Base-by-base conservation (phyloP, 2,888 invertebrate genomes). In the Antheraea assamensis region DNA sequence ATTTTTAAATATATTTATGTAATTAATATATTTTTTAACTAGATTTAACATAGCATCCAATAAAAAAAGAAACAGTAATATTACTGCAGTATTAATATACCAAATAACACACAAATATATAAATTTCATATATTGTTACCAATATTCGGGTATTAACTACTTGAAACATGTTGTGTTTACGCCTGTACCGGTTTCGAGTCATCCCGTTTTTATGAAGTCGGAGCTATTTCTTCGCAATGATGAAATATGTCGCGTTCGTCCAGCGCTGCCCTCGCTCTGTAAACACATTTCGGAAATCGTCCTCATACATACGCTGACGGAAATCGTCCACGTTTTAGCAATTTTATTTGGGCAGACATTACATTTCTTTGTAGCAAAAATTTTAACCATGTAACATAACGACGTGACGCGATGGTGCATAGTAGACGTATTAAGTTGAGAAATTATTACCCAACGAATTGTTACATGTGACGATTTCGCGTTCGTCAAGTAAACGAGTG, bases 281-380 rank as follows among this genome's bases (percentile, higher is more conserved):
- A 92, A 92, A 92, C 93, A 92, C 91, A 92, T 93, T 92, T 92
- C 91, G 90, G 87, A 87, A 91, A 91, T 92, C 87, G 90, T 88
- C 87, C 88, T 83, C 85, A 81, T 87, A 84, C 83, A 86, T 87
- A 87, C 86, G 83, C 76, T 78, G 82, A 78, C 87, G 90, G 88
- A 91, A 90, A 88, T 87, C 83, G 88, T 82, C 82, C 86, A 84
- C 88, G 88, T 89, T 88, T 88, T 85, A 87, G 83, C 85, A 81
- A 88, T 89, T 90, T 90, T 89, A 89, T 89, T 88, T 86, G 78
- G 75, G 76, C 75, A 77, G 80, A 78, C 81, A 81, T 81, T 76
- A 84, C 87, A 87, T 83, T 84, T 82, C 85, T 89, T 88, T 88
- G 84, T 85, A 79, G 75, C 75, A 55, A 75, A 82, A 81, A 78